Evolutionary conservation across 2,113 vertebrate genomes (phyloP), one percentile per base, ranked within the genome.

Genomic region (Tychaedon coryphoeus): DNA sequence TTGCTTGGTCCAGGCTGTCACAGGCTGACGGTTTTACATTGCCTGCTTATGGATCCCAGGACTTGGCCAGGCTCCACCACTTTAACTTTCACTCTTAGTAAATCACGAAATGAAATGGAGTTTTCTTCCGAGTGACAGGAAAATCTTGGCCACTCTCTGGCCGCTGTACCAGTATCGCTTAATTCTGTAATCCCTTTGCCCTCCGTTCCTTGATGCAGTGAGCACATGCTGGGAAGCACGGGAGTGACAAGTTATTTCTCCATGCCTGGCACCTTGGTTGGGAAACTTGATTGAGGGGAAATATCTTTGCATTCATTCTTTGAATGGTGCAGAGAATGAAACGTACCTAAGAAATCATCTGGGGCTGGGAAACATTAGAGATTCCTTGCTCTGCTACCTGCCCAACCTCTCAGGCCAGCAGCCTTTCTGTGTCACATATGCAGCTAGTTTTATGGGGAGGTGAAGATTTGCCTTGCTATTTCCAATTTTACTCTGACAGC

Each of bases 121-220:
- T 98, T 98, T 97, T 98, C 96, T 97, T 97, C 95, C 61, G 1
- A 93, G 92, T 98, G 98, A 98, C 98, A 98, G 97, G 95, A 97
- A 97, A 97, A 97, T 98, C 96, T 98, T 93, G 97, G 97, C 92
- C 48, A 81, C 93, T 97, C 66, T 50, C 87, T 1, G 70, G 64
- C 90, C 87, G 88, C 97, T 94, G 86, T 95, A 92, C 93, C 8
- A 6, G 76, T 73, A 64, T 86, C 0, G 2, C 96, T 97, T 98
- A 96, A 97, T 98, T 98, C 98, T 95, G 92, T 97, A 97, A 98
- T 97, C 97, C 96, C 76, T 97, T 97, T 97, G 95, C 97, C 96
- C 97, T 97, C 96, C 47, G 16, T 97, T 97, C 96, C 96, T 97
- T 80, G 62, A 88, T 73, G 96, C 93, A 86, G 97, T 47, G 50